These are phyloP conservation scores for Tylochromis polylepis DNA, from an alignment of 2,113 vertebrate species.

Conservation along the genomic window DNA sequence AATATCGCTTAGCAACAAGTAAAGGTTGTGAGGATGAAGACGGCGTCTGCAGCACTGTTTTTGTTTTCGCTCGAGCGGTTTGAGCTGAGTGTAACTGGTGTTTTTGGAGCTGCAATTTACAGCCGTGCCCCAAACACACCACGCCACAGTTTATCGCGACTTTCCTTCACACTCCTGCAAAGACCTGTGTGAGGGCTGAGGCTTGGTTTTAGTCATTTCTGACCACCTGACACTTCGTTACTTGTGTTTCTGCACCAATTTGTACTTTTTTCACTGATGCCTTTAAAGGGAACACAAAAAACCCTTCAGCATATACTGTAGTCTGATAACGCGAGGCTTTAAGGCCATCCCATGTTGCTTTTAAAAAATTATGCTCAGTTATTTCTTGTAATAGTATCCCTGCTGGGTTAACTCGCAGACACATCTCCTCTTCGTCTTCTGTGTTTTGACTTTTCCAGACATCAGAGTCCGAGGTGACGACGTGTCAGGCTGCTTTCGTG, in stretches of 20 bases:
- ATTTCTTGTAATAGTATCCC: not conserved
- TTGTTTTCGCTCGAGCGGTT: not conserved
- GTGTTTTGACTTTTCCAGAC: not conserved
- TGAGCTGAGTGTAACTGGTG: not conserved
- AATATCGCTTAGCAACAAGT: slow-evolving; percentile 20
- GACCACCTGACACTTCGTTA: not conserved
- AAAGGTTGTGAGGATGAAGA: not conserved
- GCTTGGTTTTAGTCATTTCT: not conserved
- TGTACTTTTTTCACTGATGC: not conserved
- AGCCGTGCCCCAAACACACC: not conserved
- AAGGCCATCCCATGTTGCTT: not conserved
- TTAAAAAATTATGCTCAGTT: not conserved
- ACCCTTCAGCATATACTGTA: fast-evolving
- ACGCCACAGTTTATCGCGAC: not conserved
- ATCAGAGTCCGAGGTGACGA: not conserved
- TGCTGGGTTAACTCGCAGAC: not conserved
- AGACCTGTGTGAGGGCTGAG: not conserved
- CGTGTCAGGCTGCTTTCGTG: not conserved
- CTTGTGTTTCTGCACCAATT: not conserved
- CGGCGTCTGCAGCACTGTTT: not conserved
- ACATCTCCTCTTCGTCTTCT: not conserved
- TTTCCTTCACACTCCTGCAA: not conserved
- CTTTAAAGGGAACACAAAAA: not conserved
- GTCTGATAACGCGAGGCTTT: not conserved
- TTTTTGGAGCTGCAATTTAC: not conserved